Evolutionary conservation across 2,113 vertebrate species (phyloP).

Genomic region (Rhinolophus ferrumequinum): DNA sequence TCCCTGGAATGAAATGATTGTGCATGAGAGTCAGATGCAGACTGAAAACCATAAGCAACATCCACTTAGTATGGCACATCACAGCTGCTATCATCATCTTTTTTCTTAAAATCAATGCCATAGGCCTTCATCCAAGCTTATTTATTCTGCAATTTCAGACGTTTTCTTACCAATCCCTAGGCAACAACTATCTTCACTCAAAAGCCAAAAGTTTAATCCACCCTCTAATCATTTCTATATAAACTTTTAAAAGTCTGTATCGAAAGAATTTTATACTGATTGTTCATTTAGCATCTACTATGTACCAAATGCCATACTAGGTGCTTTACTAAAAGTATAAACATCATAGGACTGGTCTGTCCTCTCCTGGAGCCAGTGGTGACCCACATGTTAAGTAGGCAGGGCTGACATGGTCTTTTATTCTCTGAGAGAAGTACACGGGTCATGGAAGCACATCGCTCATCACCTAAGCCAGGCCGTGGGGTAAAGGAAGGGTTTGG

Average conservation of each 20-base stretch:
- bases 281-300: neutral
- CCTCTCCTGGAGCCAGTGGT: accelerated
- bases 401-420: neutral
- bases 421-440: no score
- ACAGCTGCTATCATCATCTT: neutral
- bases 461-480: neutral
- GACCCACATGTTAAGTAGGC: accelerated
- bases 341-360: accelerated
- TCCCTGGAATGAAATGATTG: accelerated
- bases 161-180: neutral
- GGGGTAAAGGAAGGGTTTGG: neutral
- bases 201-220: neutral
- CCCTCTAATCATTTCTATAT: neutral
- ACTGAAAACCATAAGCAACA: accelerated
- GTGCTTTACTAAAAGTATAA: neutral
- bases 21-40: no score
- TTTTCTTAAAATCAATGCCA: neutral
- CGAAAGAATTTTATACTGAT: accelerated
- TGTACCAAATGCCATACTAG: no score
- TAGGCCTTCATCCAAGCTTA: neutral
- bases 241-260: neutral
- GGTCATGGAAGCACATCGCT: accelerated
- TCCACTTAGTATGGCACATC: accelerated
- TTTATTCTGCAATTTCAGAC: neutral
- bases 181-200: neutral